Conservation (phyloP, 1,140 invertebrate species). For the Bombus picipes region DNA sequence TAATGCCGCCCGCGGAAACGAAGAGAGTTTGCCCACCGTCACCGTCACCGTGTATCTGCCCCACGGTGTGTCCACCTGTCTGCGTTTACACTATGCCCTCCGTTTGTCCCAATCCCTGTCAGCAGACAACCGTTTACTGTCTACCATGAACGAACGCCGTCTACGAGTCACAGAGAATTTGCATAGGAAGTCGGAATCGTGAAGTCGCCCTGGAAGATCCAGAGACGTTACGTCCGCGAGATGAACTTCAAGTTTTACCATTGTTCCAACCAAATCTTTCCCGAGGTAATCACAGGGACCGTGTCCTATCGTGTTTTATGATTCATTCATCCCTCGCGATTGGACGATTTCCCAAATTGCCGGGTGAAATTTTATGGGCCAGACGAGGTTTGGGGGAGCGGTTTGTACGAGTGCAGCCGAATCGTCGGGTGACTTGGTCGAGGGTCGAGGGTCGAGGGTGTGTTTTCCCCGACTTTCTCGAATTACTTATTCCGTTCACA, state of each 20-base stretch:
- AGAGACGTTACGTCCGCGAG: neutral
- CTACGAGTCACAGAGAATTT: slow-evolving; percentile 8
- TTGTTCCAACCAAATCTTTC: slow-evolving; percentile 2
- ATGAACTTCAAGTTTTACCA: slow-evolving; percentile 9
- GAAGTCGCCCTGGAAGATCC: neutral
- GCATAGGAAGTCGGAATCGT: slow-evolving; percentile 21
- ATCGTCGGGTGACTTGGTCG: too few relatives aligned
- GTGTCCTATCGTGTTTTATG: slow-evolving; percentile 41
- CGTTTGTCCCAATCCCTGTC: slow-evolving; percentile 5
- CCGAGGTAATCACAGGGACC: slow-evolving; percentile 31
- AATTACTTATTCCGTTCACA: slow-evolving; percentile 31
- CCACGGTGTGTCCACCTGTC: neutral
- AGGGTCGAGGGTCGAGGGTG: too few relatives aligned
- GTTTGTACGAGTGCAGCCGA: neutral
- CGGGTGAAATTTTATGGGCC: slow-evolving; percentile 23
- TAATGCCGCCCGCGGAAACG: too few relatives aligned
- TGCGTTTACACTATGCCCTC: slow-evolving; percentile 19
- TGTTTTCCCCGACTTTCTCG: neutral
- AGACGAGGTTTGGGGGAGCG: too few relatives aligned
- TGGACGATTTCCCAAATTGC: slow-evolving; percentile 38
- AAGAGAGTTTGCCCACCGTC: neutral
- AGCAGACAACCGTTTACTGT: neutral
- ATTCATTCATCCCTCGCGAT: slow-evolving; percentile 38
- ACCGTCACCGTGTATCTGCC: neutral
- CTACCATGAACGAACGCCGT: neutral